These are phyloP conservation scores for Xylota sylvarum DNA, from an alignment of 2,888 invertebrate genomes.

Conservation along the genomic window DNA sequence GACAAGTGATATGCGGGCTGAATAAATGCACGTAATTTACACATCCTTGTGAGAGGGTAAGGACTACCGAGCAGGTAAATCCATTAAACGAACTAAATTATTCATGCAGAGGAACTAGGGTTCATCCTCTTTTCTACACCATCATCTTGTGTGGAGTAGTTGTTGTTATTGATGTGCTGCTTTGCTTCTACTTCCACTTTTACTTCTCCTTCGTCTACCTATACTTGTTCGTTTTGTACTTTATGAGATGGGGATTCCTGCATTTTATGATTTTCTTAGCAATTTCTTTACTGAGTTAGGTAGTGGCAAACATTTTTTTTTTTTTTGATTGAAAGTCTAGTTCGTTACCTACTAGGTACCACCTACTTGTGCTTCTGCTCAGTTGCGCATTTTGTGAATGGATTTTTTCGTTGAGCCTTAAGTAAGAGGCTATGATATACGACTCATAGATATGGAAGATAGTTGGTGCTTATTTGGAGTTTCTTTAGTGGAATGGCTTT, in stretches of 20 bases:
- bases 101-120: conserved; percentile 47
- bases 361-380: conserved; percentile 19
- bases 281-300: conserved; percentile 20
- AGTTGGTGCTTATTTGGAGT: neutral
- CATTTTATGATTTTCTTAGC: conserved; percentile 46
- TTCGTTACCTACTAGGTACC: conserved; percentile 3
- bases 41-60: conserved; percentile 35
- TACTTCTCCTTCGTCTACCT: neutral
- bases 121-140: conserved; percentile 51
- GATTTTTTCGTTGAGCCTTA: conserved; percentile 8
- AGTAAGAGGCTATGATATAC: neutral
- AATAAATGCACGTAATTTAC: conserved; percentile 69
- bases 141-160: conserved; percentile 34
- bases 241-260: conserved; percentile 29
- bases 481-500: too few species aligned
- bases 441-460: neutral
- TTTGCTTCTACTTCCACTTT: neutral
- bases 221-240: neutral
- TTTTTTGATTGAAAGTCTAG: conserved; percentile 15
- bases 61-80: conserved; percentile 64
- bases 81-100: conserved; percentile 68
- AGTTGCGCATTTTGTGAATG: conserved; percentile 32
- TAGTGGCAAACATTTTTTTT: conserved; percentile 7
- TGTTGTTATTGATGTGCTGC: conserved; percentile 22
- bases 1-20: conserved; percentile 59